Conservation (phyloP, 1,140 invertebrate genomes). For the Helicoverpa zea region DNA sequence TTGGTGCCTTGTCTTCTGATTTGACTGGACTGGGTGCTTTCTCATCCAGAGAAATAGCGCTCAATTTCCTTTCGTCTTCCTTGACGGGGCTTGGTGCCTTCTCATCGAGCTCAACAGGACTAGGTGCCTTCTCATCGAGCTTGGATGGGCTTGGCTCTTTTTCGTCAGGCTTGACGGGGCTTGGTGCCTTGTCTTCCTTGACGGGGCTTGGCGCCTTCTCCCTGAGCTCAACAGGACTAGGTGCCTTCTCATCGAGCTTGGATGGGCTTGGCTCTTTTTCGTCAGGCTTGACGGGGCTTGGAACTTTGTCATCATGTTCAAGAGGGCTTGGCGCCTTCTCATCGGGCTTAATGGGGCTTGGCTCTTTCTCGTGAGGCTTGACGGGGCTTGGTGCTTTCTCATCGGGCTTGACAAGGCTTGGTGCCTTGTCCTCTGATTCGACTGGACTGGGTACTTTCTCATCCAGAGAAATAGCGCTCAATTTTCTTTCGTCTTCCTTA, state of each 20-base stretch:
- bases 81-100: not conserved
- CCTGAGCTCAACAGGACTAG: conserved; percentile 13
- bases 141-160: no score
- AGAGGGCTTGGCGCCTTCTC: not conserved
- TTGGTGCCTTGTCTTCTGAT: conserved; percentile 36
- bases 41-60: no score
- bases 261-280: not conserved
- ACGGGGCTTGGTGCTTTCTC: not conserved
- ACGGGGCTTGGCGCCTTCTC: not conserved
- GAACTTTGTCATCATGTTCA: not conserved
- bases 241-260: not conserved
- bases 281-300: not conserved
- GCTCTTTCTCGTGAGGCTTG: not conserved
- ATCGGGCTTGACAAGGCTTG: not conserved
- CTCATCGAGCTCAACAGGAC: not conserved
- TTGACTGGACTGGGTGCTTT: no score
- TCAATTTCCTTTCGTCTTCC: no score
- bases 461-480: not conserved
- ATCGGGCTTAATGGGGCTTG: not conserved
- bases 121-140: conserved; percentile 1
- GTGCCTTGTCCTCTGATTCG: not conserved
- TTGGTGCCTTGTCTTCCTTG: not conserved
- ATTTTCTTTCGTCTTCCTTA: not conserved
- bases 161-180: not conserved
- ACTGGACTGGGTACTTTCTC: conserved; percentile 33